Evolutionary conservation across 2,113 vertebrate species (phyloP).

Genomic region (Cyanoliseus patagonus): DNA sequence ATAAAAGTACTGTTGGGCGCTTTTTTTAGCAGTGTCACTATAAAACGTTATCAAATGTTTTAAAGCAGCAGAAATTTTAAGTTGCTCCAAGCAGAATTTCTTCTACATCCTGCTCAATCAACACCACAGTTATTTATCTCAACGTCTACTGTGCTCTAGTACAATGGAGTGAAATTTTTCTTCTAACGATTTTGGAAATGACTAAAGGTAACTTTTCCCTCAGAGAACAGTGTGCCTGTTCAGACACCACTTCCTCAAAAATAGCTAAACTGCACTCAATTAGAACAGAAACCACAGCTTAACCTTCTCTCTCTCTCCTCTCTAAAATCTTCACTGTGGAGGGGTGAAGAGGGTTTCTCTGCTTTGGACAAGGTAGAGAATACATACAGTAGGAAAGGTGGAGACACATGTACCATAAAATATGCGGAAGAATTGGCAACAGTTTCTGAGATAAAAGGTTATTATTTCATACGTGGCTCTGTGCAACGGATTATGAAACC

Average conservation of each 20-base stretch:
- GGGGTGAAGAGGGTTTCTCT: neutral
- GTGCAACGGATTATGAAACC: neutral
- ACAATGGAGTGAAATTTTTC: neutral
- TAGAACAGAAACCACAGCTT: neutral
- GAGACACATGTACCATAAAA: neutral
- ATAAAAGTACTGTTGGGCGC: neutral
- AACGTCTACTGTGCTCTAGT: neutral
- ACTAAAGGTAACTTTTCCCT: neutral
- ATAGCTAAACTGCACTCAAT: neutral
- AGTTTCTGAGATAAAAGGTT: neutral
- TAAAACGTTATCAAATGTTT: neutral
- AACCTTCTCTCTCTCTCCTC: neutral
- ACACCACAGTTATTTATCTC: neutral
- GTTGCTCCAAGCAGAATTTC: neutral
- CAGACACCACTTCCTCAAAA: neutral
- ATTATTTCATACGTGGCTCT: neutral
- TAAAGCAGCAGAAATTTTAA: neutral
- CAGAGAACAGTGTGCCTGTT: neutral
- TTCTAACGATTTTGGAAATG: neutral
- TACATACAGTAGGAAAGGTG: neutral
- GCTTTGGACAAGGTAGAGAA: neutral
- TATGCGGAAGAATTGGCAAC: neutral
- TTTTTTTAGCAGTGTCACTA: neutral
- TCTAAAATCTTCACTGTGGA: neutral
- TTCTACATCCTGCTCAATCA: neutral